These are phyloP conservation scores for Phyllotreta striolata DNA, from an alignment of 2,888 invertebrate species.

Conservation along the genomic window DNA sequence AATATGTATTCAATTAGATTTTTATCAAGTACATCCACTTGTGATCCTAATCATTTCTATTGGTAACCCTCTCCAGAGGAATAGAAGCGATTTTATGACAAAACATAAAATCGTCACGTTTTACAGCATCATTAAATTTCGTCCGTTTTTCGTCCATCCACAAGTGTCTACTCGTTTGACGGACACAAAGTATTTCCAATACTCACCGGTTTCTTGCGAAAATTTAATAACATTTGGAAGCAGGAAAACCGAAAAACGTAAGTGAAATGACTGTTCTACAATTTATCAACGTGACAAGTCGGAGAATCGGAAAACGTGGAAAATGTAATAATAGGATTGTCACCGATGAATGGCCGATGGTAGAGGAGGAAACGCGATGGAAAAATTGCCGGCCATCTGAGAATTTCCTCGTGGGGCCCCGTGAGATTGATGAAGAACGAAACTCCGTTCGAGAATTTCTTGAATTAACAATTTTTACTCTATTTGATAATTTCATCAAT, in stretches of 20 bases:
- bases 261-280: constrained; percentile 34
- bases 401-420: constrained; percentile 22
- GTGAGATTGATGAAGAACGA: constrained; percentile 29
- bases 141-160: constrained; percentile 10
- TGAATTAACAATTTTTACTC: no score
- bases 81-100: no score
- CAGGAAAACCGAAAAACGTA: constrained; percentile 31
- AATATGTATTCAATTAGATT: no score
- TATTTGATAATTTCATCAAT: no score
- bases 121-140: no score
- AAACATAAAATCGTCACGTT: no score
- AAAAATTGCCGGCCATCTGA: constrained; percentile 30
- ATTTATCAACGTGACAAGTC: constrained; percentile 35
- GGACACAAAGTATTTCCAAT: constrained; percentile 9
- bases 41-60: no score
- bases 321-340: constrained; percentile 44
- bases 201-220: constrained; percentile 20
- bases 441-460: background rate
- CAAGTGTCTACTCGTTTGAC: constrained; percentile 22
- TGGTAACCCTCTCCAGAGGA: no score
- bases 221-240: constrained; percentile 33
- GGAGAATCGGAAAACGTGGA: constrained; percentile 30
- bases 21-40: no score
- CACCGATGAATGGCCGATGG: constrained; percentile 41
- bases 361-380: constrained; percentile 19